Evolutionary conservation across 2,888 invertebrate species (phyloP), one percentile per base, ranked within the genome.

Genomic region (Platycnemis pennipes): DNA sequence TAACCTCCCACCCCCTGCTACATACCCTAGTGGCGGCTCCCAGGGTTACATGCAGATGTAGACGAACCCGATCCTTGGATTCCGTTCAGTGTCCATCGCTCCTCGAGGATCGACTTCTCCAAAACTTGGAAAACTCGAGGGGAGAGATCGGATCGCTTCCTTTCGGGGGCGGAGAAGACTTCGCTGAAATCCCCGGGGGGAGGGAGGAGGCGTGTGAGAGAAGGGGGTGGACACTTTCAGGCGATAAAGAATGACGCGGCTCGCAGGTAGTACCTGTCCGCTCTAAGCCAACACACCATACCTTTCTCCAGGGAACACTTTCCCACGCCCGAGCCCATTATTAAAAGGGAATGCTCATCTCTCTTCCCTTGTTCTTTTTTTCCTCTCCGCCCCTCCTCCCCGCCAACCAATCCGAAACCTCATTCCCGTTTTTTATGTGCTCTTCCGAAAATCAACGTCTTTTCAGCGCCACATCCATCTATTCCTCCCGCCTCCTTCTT

Each of bases 391-490:
- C 42, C 37, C 22, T 42, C 42, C 87, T 87, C 45, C 87, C 37
- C n/a, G 45, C 91, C 91, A 63, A 26, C 63, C 91, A 91, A 91
- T 91, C 91, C 91, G 44, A 63, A 53, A 63, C 56, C 69, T 63
- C 45, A 63, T 91, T 63, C 63, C n/a, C 91, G 91, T 91, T 91
- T 91, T 91, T 91, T 91, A 91, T 91, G n/a, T 37, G 13, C 91
- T 91, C 91, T 91, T 91, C 91, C 91, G 91, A 91, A 91, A 91
- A 91, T 91, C 91, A 91, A 91, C 91, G 63, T 91, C 91, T 91
- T 91, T 91, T 91, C 91, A 91, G 63, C 91, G 69, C 91, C 63
- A 63, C 91, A 69, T 91, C 91, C 69, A n/a, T 91, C 53, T 91
- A 31, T 89, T 53, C 87, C 22, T 46, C 46, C 46, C 46, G 7